Evolutionary conservation across 2,113 vertebrate species (phyloP).

Genomic region (Dipodomys stephensi): DNA sequence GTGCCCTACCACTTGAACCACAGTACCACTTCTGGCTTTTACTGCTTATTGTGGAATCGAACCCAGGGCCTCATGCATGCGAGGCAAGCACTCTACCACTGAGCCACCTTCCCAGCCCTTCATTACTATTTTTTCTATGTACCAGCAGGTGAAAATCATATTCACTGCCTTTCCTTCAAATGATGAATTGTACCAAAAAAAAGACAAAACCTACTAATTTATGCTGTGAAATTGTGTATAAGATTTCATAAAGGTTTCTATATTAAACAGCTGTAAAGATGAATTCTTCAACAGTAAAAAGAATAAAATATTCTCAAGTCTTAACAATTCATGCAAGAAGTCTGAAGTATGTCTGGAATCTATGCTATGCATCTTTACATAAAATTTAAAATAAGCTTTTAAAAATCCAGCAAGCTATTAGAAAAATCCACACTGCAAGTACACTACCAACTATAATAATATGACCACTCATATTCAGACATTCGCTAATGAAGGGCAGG

Average conservation of each 20-base stretch:
- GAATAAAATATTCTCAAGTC: slow-evolving; percentile 12
- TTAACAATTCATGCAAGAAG: slow-evolving; percentile 18
- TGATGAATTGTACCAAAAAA: background rate
- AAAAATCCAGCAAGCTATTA: slow-evolving; percentile 24
- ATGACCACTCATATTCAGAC: background rate
- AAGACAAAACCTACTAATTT: slow-evolving; percentile 22
- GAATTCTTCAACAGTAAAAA: background rate
- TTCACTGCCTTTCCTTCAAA: slow-evolving; percentile 56
- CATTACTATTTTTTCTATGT: background rate
- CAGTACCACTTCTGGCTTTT: no score
- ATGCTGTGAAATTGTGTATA: background rate
- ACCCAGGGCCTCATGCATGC: no score
- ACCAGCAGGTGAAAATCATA: background rate
- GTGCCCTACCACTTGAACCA: no score
- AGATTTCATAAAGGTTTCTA: slow-evolving; percentile 19
- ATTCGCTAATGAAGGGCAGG: background rate
- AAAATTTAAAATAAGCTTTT: slow-evolving; percentile 51
- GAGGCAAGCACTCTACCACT: no score
- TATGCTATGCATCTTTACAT: slow-evolving; percentile 14
- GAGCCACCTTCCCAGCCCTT: no score
- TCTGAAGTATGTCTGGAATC: background rate
- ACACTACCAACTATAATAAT: background rate
- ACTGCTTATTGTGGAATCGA: no score
- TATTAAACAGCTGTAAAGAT: slow-evolving; percentile 31
- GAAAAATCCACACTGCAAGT: background rate